Conservation (phyloP, 2,113 vertebrate species). For the Polypterus bichir region DNA sequence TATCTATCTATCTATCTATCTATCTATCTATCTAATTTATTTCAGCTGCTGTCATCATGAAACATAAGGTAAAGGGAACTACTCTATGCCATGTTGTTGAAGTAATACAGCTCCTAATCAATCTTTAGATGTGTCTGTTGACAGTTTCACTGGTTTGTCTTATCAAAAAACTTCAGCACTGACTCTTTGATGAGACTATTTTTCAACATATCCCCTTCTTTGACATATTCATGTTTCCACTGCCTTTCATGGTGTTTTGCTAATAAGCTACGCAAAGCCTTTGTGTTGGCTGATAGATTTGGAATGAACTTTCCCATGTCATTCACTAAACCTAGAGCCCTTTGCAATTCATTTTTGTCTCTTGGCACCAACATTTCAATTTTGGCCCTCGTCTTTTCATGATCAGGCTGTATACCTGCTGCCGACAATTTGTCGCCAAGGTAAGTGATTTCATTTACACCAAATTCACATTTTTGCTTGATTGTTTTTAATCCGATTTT, state of each 20-base stretch:
- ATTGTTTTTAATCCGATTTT: background rate
- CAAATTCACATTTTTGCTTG: background rate
- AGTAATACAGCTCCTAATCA: conserved; percentile 12
- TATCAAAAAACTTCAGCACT: conserved; percentile 9
- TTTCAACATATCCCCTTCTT: background rate
- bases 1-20: no score
- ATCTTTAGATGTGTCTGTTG: conserved; percentile 10
- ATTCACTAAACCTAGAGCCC: background rate
- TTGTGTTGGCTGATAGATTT: conserved; percentile 1
- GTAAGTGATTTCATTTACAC: background rate
- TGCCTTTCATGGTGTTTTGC: conserved; percentile 12
- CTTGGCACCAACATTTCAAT: background rate
- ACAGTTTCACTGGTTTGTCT: conserved; percentile 15
- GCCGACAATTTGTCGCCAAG: background rate
- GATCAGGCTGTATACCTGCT: background rate
- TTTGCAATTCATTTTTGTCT: background rate
- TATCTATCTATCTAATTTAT: background rate
- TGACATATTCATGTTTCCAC: background rate
- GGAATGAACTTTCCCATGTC: background rate
- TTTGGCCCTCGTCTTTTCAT: background rate
- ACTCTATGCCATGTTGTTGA: background rate
- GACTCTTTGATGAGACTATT: conserved; percentile 8
- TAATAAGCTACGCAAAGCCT: conserved; percentile 5
- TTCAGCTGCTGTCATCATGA: conserved; percentile 11
- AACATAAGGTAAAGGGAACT: conserved; percentile 11